phyloP scores from a whole-genome alignment of 2,113 vertebrate species.

The Xyrauchen texanus region DNA sequence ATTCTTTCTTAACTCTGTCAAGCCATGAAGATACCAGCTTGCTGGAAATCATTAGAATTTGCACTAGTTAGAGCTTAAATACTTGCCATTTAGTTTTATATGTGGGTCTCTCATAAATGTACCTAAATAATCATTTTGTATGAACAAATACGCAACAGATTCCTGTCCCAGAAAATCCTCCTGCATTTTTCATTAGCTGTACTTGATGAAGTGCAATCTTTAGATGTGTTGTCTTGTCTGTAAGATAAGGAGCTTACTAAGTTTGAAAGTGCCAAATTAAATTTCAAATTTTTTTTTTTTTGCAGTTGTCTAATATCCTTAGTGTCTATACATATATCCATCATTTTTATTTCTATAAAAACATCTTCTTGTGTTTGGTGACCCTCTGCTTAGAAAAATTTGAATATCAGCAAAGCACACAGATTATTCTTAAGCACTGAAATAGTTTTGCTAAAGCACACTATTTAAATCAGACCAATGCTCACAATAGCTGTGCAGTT shows the following conservation, averaged over 20 bases:
- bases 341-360: neutral
- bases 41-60: slow-evolving; percentile 18
- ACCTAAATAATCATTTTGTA: neutral
- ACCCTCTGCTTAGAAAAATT: too few relatives aligned
- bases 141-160: neutral
- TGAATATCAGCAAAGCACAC: slow-evolving; percentile 42
- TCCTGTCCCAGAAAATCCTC: neutral
- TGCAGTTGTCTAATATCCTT: neutral
- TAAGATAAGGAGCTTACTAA: neutral
- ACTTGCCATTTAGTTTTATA: neutral
- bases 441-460: slow-evolving; percentile 59
- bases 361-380: too few relatives aligned
- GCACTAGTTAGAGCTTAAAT: too few relatives aligned
- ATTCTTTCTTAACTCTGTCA: too few relatives aligned
- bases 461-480: slow-evolving; percentile 34
- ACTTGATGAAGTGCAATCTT: neutral
- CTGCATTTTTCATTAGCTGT: neutral
- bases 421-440: slow-evolving; percentile 52
- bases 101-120: neutral
- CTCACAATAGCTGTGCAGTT: neutral
- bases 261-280: slow-evolving; percentile 22
- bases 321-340: neutral
- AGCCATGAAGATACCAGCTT: too few relatives aligned
- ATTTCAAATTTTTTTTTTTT: neutral
- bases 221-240: neutral